Base-by-base conservation (phyloP, 1,140 invertebrate genomes). In the Capitella teleta region DNA sequence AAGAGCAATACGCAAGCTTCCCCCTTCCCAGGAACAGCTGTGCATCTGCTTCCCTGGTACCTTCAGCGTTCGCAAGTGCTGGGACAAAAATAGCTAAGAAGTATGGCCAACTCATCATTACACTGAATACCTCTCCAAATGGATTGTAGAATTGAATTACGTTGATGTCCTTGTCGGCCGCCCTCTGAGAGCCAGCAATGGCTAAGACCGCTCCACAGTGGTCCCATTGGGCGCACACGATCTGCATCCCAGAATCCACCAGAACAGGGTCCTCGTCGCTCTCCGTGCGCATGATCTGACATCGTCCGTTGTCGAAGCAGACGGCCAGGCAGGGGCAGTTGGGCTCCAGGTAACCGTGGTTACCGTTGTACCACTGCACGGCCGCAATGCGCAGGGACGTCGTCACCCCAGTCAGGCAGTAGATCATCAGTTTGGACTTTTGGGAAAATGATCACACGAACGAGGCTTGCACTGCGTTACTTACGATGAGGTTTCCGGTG, bases 61-160 rank as follows among this genome's bases (percentile, higher is more conserved):
- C 64, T 85, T 87, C 10, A 97, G 64, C 0, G 82, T 87, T 30
- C 88, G 78, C 40, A 94, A 71, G 61, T 87, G 82, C 78, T 82
- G 57, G n/a, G n/a, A n/a, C n/a, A n/a, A n/a, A n/a, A n/a, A n/a
- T n/a, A n/a, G n/a, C n/a, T n/a, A n/a, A n/a, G n/a, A n/a, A n/a
- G n/a, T n/a, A n/a, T n/a, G n/a, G n/a, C n/a, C n/a, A n/a, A n/a
- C n/a, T n/a, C n/a, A n/a, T n/a, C n/a, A n/a, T n/a, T n/a, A 3
- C 2, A 2, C 12, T 43, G 51, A 53, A 53, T 75, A 86, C 83
- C 67, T 88, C 81, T 53, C 93, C 93, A 70, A 82, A 83, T 0
- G 87, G 80, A 47, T 80, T 84, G 63, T 91, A 94, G 66, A 98
- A 95, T 57, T 90, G 85, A 3, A 97, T 82, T 30, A 87, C 80